Conservation (phyloP, 2,113 vertebrate genomes). For the Trinectes maculatus region DNA sequence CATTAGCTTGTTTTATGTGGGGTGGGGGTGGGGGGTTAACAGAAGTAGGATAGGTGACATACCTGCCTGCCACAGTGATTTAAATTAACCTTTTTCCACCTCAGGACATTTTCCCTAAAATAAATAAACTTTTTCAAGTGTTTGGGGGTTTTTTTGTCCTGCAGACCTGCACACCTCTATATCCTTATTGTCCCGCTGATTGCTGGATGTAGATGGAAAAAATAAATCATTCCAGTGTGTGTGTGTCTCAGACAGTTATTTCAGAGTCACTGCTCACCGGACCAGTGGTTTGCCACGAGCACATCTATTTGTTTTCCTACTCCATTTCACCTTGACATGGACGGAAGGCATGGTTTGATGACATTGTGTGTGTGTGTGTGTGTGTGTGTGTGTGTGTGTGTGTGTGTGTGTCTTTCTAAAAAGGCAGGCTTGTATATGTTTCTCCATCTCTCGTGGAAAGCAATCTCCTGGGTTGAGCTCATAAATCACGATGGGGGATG, state of each 20-base stretch:
- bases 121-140: not conserved
- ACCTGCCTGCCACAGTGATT: conserved; percentile 29
- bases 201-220: conserved; percentile 44
- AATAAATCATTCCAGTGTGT: conserved; percentile 35
- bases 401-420: conserved; percentile 50
- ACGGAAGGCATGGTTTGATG: conserved; percentile 59
- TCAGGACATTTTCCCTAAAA: not conserved
- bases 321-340: conserved; percentile 78
- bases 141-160: not conserved
- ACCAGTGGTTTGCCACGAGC: conserved; percentile 64
- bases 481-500: conserved; percentile 74
- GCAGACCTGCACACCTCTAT: conserved; percentile 23
- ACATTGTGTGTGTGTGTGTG: conserved; percentile 42
- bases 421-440: conserved; percentile 55
- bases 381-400: conserved; percentile 32
- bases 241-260: conserved; percentile 47
- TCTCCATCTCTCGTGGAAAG: conserved; percentile 67
- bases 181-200: conserved; percentile 44
- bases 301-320: conserved; percentile 80
- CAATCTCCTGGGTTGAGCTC: conserved; percentile 76
- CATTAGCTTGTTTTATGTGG: conserved; percentile 35
- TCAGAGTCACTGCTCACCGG: conserved; percentile 51
- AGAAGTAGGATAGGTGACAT: conserved; percentile 17
- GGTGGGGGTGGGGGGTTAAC: not conserved
- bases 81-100: conserved; percentile 17